phyloP scores from a whole-genome alignment of 2,888 invertebrate species.

The Hydrotaea diabolus region DNA sequence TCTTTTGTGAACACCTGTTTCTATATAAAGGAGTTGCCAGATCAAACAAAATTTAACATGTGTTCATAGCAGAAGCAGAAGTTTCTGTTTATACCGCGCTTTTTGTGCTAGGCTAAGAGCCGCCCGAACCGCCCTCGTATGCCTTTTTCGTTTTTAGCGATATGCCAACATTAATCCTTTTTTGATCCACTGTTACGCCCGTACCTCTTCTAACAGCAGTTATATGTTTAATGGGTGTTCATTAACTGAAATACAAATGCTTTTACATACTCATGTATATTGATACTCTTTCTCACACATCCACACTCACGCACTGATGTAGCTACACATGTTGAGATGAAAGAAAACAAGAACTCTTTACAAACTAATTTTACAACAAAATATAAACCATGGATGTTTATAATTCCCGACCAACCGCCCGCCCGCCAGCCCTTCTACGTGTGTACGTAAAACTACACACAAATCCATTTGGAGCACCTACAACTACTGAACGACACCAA shows the following conservation, averaged over 20 bases:
- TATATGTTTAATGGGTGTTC: constrained; percentile 21
- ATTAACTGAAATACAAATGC: constrained; percentile 29
- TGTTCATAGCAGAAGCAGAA: no score
- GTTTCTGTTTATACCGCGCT: no score
- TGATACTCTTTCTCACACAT: constrained; percentile 3
- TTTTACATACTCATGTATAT: background rate
- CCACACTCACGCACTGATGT: background rate
- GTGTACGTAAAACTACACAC: background rate
- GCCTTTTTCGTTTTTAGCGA: no score
- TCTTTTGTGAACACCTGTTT: no score
- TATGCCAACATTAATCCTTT: no score
- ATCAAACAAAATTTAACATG: no score
- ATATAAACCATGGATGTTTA: constrained; percentile 29
- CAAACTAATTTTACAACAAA: constrained; percentile 47
- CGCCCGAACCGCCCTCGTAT: no score
- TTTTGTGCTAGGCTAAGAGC: no score
- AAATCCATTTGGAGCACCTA: no score
- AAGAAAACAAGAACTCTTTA: constrained; percentile 26
- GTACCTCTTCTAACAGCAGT: background rate
- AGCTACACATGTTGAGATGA: background rate
- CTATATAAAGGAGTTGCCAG: no score
- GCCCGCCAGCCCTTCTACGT: background rate
- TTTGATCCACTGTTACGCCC: background rate
- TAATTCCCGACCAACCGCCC: no score
- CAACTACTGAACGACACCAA: no score